Percentiles rank a stretch among this genome's conserved stretches.
Conservation (phyloP, 1,140 invertebrate species). For the Zophobas morio region DNA sequence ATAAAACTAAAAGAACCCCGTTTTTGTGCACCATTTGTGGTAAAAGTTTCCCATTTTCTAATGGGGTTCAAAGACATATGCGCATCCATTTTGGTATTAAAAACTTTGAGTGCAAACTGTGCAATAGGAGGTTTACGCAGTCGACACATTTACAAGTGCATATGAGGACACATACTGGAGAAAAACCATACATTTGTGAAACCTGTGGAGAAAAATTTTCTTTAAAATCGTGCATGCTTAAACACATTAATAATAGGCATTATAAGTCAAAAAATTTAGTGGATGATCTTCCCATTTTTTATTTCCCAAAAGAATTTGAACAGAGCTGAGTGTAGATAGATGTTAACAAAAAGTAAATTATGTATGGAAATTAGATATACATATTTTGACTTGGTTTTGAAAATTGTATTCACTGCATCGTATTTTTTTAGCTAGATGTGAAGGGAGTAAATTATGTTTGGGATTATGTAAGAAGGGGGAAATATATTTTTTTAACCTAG, state of each 20-base stretch:
- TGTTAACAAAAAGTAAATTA: background rate
- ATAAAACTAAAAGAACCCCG: slow-evolving; percentile 59
- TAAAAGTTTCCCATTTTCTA: slow-evolving; percentile 67
- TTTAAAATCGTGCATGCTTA: slow-evolving; percentile 28
- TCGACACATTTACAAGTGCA: slow-evolving; percentile 75
- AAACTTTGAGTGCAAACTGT: slow-evolving; percentile 67
- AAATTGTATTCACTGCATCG: too few species aligned
- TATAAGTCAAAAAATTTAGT: background rate
- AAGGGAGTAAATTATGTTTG: too few species aligned
- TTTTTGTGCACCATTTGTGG: slow-evolving; percentile 61
- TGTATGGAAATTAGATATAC: background rate
- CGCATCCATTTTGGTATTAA: slow-evolving; percentile 68
- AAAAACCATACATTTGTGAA: slow-evolving; percentile 70
- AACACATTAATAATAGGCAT: slow-evolving; percentile 28
- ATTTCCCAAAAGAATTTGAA: slow-evolving; percentile 10
- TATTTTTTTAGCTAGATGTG: too few species aligned
- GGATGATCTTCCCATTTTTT: slow-evolving; percentile 11
- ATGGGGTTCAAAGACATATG: slow-evolving; percentile 69
- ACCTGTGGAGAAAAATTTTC: slow-evolving; percentile 40
- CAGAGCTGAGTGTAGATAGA: background rate
- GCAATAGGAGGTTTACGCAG: slow-evolving; percentile 67
- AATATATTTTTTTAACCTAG: too few species aligned
- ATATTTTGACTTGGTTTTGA: too few species aligned
- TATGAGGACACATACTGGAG: slow-evolving; percentile 76
- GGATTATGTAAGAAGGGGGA: too few species aligned